A percentile compares a stretch with the other conserved stretches of the same genome.
Conservation (phyloP, 2,888 invertebrate genomes). For the Caenorhabditis sinica region DNA sequence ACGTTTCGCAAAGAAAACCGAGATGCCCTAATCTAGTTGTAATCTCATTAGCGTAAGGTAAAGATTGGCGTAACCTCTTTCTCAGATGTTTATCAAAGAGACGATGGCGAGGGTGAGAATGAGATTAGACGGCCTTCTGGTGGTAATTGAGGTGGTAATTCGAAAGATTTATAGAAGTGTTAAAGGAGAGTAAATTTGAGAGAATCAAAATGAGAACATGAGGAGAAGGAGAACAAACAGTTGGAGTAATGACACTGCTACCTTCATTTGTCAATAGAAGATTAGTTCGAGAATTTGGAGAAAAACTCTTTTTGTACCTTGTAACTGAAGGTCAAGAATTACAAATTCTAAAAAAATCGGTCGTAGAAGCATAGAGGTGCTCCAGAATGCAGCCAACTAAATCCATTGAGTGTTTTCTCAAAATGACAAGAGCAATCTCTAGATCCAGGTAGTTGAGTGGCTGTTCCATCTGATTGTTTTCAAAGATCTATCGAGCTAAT, state of each 20-base stretch:
- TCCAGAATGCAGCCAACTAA: no score
- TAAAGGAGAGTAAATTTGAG: background rate
- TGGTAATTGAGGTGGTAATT: conserved; percentile 45
- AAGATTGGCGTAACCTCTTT: conserved; percentile 39
- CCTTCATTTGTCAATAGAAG: conserved; percentile 23
- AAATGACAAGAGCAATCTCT: background rate
- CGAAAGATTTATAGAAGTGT: conserved; percentile 8
- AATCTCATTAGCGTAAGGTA: conserved; percentile 42
- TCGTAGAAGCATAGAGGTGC: no score
- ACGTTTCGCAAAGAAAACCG: background rate
- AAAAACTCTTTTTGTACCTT: no score
- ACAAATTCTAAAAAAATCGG: background rate
- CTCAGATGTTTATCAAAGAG: conserved; percentile 15
- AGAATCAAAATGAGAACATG: background rate
- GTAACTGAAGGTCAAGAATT: background rate
- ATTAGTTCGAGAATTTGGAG: no score
- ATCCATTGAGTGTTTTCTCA: no score
- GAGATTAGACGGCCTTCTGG: background rate
- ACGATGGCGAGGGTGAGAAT: conserved; percentile 28
- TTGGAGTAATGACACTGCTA: conserved; percentile 25
- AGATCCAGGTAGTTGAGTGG: background rate
- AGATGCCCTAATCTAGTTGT: conserved; percentile 5
- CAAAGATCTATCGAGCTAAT: conserved; percentile 22
- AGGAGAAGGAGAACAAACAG: conserved; percentile 13
- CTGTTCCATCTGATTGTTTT: conserved; percentile 1